Percentiles rank a stretch among this genome's conserved stretches.
These are phyloP conservation scores for Lampris megalopsis DNA, from an alignment of 2,113 vertebrate species.

Conservation along the genomic window DNA sequence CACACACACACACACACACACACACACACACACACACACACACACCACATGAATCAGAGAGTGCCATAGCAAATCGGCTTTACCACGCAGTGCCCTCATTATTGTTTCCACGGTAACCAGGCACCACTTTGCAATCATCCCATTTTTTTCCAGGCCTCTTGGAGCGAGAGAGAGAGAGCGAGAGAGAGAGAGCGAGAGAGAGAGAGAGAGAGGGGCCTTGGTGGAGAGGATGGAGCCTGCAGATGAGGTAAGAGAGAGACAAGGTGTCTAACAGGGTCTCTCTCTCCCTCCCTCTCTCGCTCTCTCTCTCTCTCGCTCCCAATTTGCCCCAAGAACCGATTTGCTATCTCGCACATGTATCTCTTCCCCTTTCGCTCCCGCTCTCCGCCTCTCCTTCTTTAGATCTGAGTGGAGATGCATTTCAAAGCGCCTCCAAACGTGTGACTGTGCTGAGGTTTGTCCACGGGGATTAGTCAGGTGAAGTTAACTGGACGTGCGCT, in stretches of 20 bases:
- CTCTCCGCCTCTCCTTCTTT: no score
- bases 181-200: no score
- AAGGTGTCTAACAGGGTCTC: conserved; percentile 2
- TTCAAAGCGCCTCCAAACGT: no score
- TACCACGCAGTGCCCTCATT: conserved; percentile 72
- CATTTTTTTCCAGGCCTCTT: conserved; percentile 54
- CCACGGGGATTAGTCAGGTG: no score
- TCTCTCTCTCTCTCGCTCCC: not conserved
- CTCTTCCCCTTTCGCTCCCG: no score
- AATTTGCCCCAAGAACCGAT: no score
- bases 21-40: conserved; percentile 16
- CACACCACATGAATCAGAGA: conserved; percentile 43
- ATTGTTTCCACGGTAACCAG: conserved; percentile 77
- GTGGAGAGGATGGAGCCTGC: conserved; percentile 33
- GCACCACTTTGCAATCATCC: conserved; percentile 65
- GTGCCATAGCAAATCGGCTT: conserved; percentile 66
- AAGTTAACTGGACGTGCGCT: no score
- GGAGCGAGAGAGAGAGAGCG: conserved; percentile 13
- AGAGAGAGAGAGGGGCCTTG: conserved; percentile 11
- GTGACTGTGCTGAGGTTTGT: no score
- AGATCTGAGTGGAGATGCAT: no score
- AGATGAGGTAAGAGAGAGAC: conserved; percentile 6
- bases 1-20: conserved; percentile 34
- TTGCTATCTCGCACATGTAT: no score
- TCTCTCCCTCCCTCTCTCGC: not conserved